These are phyloP conservation scores for Drosophila monieri DNA, from an alignment of 2,888 invertebrate species.

Conservation along the genomic window DNA sequence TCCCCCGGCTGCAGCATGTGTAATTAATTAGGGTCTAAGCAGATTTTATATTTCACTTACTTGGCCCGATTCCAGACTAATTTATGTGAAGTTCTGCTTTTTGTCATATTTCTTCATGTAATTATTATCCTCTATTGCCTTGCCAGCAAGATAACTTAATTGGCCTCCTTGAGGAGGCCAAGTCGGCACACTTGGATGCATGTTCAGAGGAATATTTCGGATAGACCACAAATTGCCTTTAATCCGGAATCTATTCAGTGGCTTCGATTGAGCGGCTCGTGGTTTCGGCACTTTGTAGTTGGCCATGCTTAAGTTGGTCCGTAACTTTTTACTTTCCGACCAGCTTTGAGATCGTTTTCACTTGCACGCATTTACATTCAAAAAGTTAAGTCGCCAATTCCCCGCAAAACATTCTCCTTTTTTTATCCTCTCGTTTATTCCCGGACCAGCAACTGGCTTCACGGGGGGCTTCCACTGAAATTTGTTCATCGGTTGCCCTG, in stretches of 20 bases:
- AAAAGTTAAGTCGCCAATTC: slow-evolving; percentile 53
- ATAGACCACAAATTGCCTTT: slow-evolving; percentile 7
- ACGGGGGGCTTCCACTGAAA: slow-evolving; percentile 14
- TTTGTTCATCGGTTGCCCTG: slow-evolving; percentile 36
- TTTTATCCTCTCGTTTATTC: background rate
- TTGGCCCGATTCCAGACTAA: slow-evolving; percentile 26
- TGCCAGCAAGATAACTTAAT: slow-evolving; percentile 24
- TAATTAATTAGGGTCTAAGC: slow-evolving; percentile 63
- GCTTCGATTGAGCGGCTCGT: slow-evolving; percentile 31
- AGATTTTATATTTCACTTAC: slow-evolving; percentile 45
- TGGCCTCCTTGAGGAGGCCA: background rate
- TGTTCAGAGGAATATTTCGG: background rate
- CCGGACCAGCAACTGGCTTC: background rate
- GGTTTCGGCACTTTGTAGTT: slow-evolving; percentile 38
- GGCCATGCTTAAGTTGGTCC: slow-evolving; percentile 21
- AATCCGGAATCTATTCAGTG: slow-evolving; percentile 12
- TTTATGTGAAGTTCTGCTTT: slow-evolving; percentile 40
- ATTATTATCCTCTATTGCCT: slow-evolving; percentile 31
- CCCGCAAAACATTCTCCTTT: slow-evolving; percentile 9
- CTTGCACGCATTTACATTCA: slow-evolving; percentile 34
- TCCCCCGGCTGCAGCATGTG: slow-evolving; percentile 22
- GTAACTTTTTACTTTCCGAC: slow-evolving; percentile 31
- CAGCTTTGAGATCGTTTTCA: slow-evolving; percentile 21
- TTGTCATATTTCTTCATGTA: slow-evolving; percentile 24
- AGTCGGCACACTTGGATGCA: background rate